Evolutionary conservation across 2,888 invertebrate species (phyloP).

Genomic region (Sisyra nigra): DNA sequence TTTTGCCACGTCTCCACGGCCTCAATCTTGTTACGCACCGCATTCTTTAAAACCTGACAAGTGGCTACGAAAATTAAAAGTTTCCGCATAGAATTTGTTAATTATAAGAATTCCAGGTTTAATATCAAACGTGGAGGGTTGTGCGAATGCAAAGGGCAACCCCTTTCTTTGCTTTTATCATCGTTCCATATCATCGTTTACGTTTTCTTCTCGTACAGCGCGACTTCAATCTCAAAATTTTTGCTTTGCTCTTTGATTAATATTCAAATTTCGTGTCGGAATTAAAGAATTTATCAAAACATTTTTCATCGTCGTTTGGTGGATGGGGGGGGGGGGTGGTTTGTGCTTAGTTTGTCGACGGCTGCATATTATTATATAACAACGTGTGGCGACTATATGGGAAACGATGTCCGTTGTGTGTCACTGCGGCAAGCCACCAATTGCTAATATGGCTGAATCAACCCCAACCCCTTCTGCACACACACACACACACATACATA

Average conservation of each 20-base stretch:
- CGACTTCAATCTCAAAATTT: not conserved
- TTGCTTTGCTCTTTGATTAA: not conserved
- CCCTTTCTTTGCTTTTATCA: not conserved
- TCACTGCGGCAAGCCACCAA: too few species aligned
- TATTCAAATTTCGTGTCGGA: not conserved
- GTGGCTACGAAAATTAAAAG: conserved; percentile 11
- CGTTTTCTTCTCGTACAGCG: not conserved
- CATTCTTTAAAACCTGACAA: conserved; percentile 5
- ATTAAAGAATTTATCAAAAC: conserved; percentile 1
- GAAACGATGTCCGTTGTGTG: too few species aligned
- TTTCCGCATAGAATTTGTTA: conserved; percentile 15
- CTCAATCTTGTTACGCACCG: too few species aligned
- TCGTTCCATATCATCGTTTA: not conserved
- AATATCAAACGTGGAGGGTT: not conserved
- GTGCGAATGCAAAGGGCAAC: not conserved
- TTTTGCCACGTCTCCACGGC: too few species aligned
- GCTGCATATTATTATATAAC: too few species aligned
- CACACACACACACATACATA: too few species aligned
- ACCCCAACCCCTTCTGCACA: too few species aligned
- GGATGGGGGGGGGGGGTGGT: not conserved
- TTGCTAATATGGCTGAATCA: too few species aligned
- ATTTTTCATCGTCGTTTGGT: not conserved
- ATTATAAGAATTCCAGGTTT: conserved; percentile 17
- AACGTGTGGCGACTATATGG: too few species aligned
- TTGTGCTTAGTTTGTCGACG: too few species aligned